These are phyloP conservation scores for Chascanopsetta lugubris DNA, from an alignment of 2,113 vertebrate genomes.

Conservation along the genomic window DNA sequence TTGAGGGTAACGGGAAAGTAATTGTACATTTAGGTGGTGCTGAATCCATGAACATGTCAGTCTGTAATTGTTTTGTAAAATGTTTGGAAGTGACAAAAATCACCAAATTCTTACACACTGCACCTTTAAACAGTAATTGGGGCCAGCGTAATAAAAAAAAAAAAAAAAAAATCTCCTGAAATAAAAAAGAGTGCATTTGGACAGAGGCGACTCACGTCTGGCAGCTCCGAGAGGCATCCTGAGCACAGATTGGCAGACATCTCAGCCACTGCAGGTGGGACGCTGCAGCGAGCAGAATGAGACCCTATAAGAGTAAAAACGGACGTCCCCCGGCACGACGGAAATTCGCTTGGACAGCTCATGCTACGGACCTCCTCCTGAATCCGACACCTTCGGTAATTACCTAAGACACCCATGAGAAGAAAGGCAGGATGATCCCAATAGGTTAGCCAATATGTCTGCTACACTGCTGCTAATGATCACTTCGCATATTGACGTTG, in stretches of 20 bases:
- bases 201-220: conserved; percentile 44
- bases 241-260: conserved; percentile 62
- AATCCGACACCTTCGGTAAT: conserved; percentile 37
- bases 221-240: conserved; percentile 58
- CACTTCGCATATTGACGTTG: conserved; percentile 58
- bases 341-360: conserved; percentile 32
- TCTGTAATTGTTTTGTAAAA: no score
- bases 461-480: conserved; percentile 67
- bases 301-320: conserved; percentile 43
- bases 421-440: conserved; percentile 48
- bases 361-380: conserved; percentile 43
- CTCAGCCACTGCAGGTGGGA: conserved; percentile 48
- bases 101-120: no score
- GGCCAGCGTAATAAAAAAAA: no score
- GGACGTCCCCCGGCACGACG: conserved; percentile 44
- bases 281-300: conserved; percentile 42
- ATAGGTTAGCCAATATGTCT: conserved; percentile 53
- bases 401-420: conserved; percentile 35
- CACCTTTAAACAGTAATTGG: no score
- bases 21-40: no score
- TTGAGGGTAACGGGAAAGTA: neutral
- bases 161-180: neutral
- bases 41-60: no score
- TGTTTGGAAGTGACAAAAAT: no score
- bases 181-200: conserved; percentile 10